Evolutionary conservation across 2,888 invertebrate genomes (phyloP).

Genomic region (Trichogramma evanescens): DNA sequence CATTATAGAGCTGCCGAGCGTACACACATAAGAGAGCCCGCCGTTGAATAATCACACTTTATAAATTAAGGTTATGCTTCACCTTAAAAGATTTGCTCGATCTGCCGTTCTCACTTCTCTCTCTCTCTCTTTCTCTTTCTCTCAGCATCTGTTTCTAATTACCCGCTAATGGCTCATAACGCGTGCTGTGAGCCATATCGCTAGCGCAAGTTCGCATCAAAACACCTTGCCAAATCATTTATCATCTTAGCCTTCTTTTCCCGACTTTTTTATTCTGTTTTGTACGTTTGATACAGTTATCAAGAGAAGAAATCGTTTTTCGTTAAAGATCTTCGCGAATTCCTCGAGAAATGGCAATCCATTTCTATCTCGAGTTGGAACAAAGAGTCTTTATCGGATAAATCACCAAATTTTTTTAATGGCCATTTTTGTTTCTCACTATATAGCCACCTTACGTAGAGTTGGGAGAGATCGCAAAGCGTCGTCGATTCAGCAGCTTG

Average conservation of each 20-base stretch:
- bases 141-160: constrained; percentile 49
- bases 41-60: constrained; percentile 46
- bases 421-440: constrained; percentile 48
- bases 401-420: constrained; percentile 48
- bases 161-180: constrained; percentile 46
- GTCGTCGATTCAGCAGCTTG: too few relatives aligned
- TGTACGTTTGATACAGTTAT: too few relatives aligned
- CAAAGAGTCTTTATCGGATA: constrained; percentile 30
- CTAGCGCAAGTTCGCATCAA: constrained; percentile 32
- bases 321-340: too few relatives aligned
- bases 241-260: neutral
- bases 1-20: too few relatives aligned
- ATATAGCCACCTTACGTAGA: constrained; percentile 38
- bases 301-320: too few relatives aligned
- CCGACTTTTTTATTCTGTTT: neutral
- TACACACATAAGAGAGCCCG: constrained; percentile 7
- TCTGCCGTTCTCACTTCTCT: too few relatives aligned
- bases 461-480: constrained; percentile 13
- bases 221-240: constrained; percentile 14
- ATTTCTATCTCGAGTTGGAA: too few relatives aligned
- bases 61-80: constrained; percentile 48
- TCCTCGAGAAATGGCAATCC: too few relatives aligned
- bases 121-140: constrained; percentile 4
- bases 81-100: constrained; percentile 45
- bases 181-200: constrained; percentile 39